Evolutionary conservation across 30 jellyfish, hydroid and myxozoan species (phyloP).

Genomic region (Cassiopea xamachana): DNA sequence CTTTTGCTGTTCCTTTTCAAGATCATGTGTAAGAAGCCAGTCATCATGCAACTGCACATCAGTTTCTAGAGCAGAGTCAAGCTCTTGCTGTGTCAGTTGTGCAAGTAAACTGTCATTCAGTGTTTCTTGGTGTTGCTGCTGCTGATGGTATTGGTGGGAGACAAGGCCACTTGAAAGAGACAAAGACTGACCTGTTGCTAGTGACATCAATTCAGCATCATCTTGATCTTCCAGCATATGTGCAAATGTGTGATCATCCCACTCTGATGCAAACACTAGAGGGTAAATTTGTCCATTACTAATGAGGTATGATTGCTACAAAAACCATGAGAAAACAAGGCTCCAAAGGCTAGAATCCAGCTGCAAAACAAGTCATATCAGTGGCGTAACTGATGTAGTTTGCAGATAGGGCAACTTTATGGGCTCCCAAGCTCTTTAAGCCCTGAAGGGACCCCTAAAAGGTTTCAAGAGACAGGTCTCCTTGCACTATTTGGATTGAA

Average conservation of each 20-base stretch:
- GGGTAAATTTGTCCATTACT: background rate
- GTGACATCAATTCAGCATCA: constrained; percentile 76
- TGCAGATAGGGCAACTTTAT: too few species aligned
- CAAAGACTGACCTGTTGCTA: constrained; percentile 71
- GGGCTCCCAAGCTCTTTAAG: too few species aligned
- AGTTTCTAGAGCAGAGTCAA: constrained; percentile 42
- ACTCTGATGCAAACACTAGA: constrained; percentile 64
- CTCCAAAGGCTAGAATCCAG: too few species aligned
- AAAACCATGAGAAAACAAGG: too few species aligned
- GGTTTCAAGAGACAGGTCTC: too few species aligned
- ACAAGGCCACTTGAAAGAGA: constrained; percentile 35
- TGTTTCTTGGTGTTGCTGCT: constrained; percentile 24
- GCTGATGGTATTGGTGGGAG: constrained; percentile 36
- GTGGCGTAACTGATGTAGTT: too few species aligned
- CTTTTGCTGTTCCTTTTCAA: constrained; percentile 64
- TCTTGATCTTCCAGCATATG: constrained; percentile 80
- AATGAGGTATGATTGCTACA: too few species aligned
- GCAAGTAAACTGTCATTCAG: constrained; percentile 84
- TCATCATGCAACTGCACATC: constrained; percentile 62
- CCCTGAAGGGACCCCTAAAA: too few species aligned
- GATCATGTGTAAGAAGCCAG: constrained; percentile 63
- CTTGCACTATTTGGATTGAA: too few species aligned
- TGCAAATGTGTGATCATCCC: constrained; percentile 84
- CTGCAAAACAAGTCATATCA: too few species aligned
- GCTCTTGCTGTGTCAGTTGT: constrained; percentile 84